Conservation (phyloP, 2,797 vertebrate genomes). For the Aulostomus chinensis region DNA sequence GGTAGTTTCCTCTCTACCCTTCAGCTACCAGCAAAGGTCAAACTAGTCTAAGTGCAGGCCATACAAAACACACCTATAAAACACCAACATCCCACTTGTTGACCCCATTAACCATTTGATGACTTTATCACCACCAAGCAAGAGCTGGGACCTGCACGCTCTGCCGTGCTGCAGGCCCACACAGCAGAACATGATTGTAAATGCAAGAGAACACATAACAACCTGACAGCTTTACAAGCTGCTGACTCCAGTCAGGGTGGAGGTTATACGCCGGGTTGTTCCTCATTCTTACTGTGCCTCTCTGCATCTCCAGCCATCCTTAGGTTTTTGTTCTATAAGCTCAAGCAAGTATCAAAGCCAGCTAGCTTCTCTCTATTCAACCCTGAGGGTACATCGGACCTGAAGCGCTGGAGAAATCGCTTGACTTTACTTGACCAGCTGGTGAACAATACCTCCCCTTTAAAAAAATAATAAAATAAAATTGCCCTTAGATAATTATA, state of each 20-base stretch:
- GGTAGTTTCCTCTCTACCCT: conserved; percentile 3
- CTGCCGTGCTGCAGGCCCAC: conserved; percentile 25
- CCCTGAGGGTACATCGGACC: conserved; percentile 7
- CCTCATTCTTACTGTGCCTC: conserved; percentile 26
- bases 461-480: no score
- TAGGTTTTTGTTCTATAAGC: not conserved
- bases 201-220: conserved; percentile 44
- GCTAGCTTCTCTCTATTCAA: not conserved
- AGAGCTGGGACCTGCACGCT: conserved; percentile 34
- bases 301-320: not conserved
- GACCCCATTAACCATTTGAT: conserved; percentile 59
- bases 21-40: conserved; percentile 43
- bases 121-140: conserved; percentile 46
- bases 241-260: conserved; percentile 8
- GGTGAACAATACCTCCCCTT: conserved; percentile 28
- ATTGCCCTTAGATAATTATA: conserved; percentile 72
- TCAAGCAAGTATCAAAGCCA: no score
- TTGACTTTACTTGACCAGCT: conserved; percentile 28
- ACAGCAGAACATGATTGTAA: conserved; percentile 39
- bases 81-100: conserved; percentile 36
- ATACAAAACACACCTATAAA: conserved; percentile 30
- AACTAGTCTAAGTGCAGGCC: conserved; percentile 27
- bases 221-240: conserved; percentile 52
- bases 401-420: conserved; percentile 27
- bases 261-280: conserved; percentile 21